These are phyloP conservation scores for Petrolisthes cinctipes DNA, from an alignment of 2,888 invertebrate genomes.

Conservation along the genomic window DNA sequence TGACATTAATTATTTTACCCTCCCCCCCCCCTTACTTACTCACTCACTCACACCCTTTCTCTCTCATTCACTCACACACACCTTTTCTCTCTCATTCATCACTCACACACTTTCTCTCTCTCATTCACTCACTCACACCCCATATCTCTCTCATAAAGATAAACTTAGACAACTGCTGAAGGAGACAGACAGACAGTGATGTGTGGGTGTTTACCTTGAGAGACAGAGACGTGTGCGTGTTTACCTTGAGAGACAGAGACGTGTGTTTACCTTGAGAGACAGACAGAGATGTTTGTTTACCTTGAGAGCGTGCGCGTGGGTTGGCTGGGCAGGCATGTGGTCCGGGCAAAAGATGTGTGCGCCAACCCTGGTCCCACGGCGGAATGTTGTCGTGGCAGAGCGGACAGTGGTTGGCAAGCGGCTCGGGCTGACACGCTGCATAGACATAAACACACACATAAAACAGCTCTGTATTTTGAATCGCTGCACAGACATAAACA, in stretches of 20 bases:
- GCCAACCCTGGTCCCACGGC: constrained; percentile 82
- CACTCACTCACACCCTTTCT: background rate
- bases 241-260: background rate
- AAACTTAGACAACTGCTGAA: background rate
- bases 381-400: constrained; percentile 85
- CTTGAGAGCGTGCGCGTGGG: constrained; percentile 34
- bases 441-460: background rate
- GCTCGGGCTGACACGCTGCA: constrained; percentile 72
- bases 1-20: too few relatives aligned
- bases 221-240: constrained; percentile 35
- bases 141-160: background rate
- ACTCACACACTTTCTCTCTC: background rate
- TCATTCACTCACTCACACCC: background rate
- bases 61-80: background rate
- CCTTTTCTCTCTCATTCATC: background rate
- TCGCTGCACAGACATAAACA: too few relatives aligned
- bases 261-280: constrained; percentile 1
- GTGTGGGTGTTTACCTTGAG: background rate
- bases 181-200: background rate
- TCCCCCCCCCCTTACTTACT: background rate
- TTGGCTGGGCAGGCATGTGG: constrained; percentile 46
- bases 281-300: background rate
- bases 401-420: constrained; percentile 85
- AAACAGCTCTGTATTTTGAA: too few relatives aligned
- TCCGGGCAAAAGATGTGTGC: constrained; percentile 78